Conservation (phyloP, 2,888 invertebrate species). For the Boloria euphrosyne region DNA sequence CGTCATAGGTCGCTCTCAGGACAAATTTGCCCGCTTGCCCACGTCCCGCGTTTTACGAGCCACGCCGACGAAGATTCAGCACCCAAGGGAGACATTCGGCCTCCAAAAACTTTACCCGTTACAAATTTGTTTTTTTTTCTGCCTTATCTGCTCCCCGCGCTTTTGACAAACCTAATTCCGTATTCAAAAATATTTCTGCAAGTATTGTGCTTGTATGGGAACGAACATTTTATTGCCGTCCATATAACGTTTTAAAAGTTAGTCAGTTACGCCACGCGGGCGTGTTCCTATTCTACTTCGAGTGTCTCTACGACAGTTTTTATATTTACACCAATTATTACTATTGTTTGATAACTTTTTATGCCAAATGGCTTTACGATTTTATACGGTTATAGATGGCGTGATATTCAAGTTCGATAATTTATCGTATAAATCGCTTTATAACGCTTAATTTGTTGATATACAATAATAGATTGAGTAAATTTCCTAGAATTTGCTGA, state of each 20-base stretch:
- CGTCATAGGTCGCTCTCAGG: conserved; percentile 81
- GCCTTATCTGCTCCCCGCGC: conserved; percentile 81
- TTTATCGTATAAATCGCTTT: conserved; percentile 10
- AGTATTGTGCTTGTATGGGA: conserved; percentile 80
- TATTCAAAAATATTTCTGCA: conserved; percentile 83
- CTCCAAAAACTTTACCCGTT: conserved; percentile 83
- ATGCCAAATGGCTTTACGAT: conserved; percentile 56
- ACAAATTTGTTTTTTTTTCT: conserved; percentile 81
- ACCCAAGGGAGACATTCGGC: conserved; percentile 81
- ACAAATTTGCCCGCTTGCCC: conserved; percentile 81
- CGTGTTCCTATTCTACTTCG: conserved; percentile 54
- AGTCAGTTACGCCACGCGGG: conserved; percentile 69
- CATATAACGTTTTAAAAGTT: conserved; percentile 83
- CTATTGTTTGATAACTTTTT: conserved; percentile 70
- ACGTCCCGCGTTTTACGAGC: conserved; percentile 82
- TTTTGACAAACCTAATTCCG: conserved; percentile 82
- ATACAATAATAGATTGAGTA: not conserved
- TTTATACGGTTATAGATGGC: conserved; percentile 40
- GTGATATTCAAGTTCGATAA: conserved; percentile 34
- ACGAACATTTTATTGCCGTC: conserved; percentile 78
- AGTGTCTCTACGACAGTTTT: conserved; percentile 56
- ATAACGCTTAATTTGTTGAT: conserved; percentile 9
- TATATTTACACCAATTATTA: conserved; percentile 69
- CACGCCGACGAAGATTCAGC: conserved; percentile 81
- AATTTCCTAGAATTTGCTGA: not conserved